Percentiles rank a stretch among this genome's conserved stretches.
Conservation (phyloP, 35 echinoderm and acorn worm genomes). For the Hemicentrotus pulcherrimus region DNA sequence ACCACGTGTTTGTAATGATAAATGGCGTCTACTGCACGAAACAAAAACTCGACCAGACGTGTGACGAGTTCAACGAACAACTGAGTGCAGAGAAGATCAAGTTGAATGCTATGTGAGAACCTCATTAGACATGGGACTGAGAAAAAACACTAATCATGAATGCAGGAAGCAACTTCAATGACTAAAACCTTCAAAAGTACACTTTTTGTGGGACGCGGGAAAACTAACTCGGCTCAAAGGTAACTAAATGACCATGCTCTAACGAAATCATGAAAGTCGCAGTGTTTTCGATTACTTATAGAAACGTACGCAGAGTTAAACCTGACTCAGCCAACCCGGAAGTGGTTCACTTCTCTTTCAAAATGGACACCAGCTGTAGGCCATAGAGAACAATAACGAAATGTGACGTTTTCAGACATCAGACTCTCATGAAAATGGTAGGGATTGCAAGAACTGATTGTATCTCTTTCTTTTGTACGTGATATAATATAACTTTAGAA, state of each 20-base stretch:
- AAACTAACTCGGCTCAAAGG: neutral
- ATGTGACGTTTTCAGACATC: slow-evolving; percentile 34
- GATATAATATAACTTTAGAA: neutral
- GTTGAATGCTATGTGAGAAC: neutral
- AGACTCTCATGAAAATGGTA: neutral
- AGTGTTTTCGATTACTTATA: neutral
- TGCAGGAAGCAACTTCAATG: neutral
- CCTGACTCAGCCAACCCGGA: slow-evolving; percentile 32
- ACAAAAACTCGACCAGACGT: neutral
- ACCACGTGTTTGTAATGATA: neutral
- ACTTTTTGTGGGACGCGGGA: neutral
- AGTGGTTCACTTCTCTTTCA: slow-evolving; percentile 9
- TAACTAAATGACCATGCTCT: neutral
- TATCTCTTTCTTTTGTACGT: neutral
- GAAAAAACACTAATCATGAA: neutral
- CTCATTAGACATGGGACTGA: neutral
- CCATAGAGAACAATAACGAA: slow-evolving; percentile 33
- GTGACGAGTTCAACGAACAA: neutral
- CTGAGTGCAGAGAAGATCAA: neutral
- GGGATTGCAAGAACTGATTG: neutral
- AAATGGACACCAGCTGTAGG: slow-evolving; percentile 32
- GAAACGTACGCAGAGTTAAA: neutral
- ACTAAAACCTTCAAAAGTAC: slow-evolving; percentile 18
- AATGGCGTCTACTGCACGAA: neutral
- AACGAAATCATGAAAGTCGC: neutral